Evolutionary conservation across 2,888 invertebrate species (phyloP).

Genomic region (Halocaridina rubra): DNA sequence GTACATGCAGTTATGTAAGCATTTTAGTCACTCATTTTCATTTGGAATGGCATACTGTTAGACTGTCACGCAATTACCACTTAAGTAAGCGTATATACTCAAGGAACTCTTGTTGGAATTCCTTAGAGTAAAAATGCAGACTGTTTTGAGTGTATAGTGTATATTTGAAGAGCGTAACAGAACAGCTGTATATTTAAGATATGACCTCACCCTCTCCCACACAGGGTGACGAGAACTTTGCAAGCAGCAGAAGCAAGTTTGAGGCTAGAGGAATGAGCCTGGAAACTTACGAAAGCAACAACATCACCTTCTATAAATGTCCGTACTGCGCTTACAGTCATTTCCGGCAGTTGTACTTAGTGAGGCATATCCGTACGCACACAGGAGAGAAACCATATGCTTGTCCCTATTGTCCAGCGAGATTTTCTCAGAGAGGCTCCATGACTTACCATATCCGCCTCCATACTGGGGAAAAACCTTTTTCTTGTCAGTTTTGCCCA

Average conservation of each 20-base stretch:
- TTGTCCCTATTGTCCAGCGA: constrained; percentile 37
- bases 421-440: constrained; percentile 36
- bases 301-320: constrained; percentile 13
- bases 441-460: constrained; percentile 35
- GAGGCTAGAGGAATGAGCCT: constrained; percentile 6
- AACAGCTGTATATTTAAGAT: too few relatives aligned
- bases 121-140: too few relatives aligned
- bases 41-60: too few relatives aligned
- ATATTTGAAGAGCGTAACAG: too few relatives aligned
- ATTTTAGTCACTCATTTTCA: too few relatives aligned
- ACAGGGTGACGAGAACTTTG: constrained; percentile 15
- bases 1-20: too few relatives aligned
- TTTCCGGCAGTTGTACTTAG: constrained; percentile 25
- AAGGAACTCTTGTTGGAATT: too few relatives aligned
- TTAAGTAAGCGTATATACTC: too few relatives aligned
- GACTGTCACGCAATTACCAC: too few relatives aligned
- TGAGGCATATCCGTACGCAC: constrained; percentile 30
- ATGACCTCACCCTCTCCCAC: constrained; percentile 1
- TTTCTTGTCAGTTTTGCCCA: constrained; percentile 21
- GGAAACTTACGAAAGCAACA: neutral
- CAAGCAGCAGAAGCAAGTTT: neutral
- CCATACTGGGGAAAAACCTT: constrained; percentile 43
- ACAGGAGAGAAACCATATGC: constrained; percentile 39
- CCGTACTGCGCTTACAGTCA: constrained; percentile 22
- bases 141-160: too few relatives aligned